Evolutionary conservation across 1,140 invertebrate species (phyloP).

Genomic region (Batillaria attramentaria): DNA sequence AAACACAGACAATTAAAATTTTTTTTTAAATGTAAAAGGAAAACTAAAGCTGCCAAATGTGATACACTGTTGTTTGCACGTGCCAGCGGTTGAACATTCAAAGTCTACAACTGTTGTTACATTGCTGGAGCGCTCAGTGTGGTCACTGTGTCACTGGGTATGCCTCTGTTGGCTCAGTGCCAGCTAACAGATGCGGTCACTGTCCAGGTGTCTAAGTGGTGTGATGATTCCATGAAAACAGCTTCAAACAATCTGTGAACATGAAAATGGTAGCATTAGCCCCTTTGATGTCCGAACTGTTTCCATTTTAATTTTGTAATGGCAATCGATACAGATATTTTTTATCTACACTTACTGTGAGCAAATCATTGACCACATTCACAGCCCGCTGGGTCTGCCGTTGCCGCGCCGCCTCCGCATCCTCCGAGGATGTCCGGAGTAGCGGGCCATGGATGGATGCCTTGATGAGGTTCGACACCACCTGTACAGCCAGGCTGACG

Average conservation of each 20-base stretch:
- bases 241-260: background rate
- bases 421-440: background rate
- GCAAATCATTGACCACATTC: constrained; percentile 16
- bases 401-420: background rate
- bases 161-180: too few relatives aligned
- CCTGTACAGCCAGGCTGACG: constrained; percentile 12
- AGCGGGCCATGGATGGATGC: constrained; percentile 6
- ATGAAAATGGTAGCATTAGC: background rate
- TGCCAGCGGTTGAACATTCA: background rate
- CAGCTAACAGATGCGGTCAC: too few relatives aligned
- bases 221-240: too few relatives aligned
- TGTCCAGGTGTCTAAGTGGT: too few relatives aligned
- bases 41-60: background rate
- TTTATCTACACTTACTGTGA: constrained; percentile 14
- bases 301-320: background rate
- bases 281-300: background rate
- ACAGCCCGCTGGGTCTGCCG: background rate
- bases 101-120: background rate
- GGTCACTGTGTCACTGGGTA: too few relatives aligned
- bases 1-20: constrained; percentile 8
- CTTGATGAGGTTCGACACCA: constrained; percentile 34
- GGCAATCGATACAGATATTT: background rate
- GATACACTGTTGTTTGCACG: background rate
- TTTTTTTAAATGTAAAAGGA: background rate
- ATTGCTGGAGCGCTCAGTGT: too few relatives aligned